Evolutionary conservation across 2,797 vertebrate species (phyloP).

Genomic region (Hemitrygon akajei): DNA sequence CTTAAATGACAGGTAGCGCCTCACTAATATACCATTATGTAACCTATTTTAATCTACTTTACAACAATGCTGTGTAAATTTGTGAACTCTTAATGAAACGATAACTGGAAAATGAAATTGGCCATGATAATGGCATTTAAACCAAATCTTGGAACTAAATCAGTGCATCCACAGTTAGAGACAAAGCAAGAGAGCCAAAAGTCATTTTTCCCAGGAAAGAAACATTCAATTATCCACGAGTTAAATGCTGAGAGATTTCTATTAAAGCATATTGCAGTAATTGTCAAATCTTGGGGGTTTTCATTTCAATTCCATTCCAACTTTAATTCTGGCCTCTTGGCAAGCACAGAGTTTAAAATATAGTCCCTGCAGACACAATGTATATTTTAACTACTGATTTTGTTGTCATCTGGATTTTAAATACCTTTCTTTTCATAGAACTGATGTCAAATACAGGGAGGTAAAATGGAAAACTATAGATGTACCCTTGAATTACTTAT

Average conservation of each 20-base stretch:
- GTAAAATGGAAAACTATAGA: background rate
- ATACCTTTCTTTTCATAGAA: background rate
- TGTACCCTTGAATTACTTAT: background rate
- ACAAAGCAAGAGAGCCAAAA: background rate
- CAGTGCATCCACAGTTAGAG: background rate
- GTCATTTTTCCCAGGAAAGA: background rate
- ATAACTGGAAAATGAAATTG: background rate
- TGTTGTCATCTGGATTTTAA: slow-evolving; percentile 1
- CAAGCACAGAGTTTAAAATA: background rate
- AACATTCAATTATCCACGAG: background rate
- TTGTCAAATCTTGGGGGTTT: slow-evolving; percentile 6
- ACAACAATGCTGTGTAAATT: background rate
- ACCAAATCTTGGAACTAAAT: background rate
- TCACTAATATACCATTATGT: background rate
- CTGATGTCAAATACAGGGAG: background rate
- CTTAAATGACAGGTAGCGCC: no score
- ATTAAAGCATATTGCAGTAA: background rate
- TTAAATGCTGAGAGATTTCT: slow-evolving; percentile 16
- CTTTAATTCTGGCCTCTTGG: background rate
- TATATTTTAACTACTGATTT: slow-evolving; percentile 22
- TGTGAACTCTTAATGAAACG: background rate
- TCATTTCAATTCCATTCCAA: slow-evolving; percentile 27
- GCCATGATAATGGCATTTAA: background rate
- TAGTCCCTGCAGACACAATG: slow-evolving; percentile 6
- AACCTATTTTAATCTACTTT: background rate